Percentiles rank a stretch among this genome's conserved stretches.
Evolutionary conservation across 2,113 vertebrate species (phyloP).

Genomic region (Dipodomys ordii): DNA sequence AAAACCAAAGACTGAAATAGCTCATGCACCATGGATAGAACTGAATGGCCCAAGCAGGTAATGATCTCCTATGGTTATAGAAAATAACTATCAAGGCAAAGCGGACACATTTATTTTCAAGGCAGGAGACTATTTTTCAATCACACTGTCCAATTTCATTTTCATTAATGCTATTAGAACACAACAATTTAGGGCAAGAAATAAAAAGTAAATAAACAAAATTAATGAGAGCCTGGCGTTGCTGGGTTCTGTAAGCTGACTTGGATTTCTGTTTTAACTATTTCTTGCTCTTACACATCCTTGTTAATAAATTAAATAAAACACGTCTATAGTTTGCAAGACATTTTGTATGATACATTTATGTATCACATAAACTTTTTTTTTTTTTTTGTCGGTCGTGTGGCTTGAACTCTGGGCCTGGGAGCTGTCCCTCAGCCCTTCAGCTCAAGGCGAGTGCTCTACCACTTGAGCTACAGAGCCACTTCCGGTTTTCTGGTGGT

Average conservation of each 20-base stretch:
- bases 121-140: slow-evolving; percentile 82
- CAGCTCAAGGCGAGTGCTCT: no score
- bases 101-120: slow-evolving; percentile 84
- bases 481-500: no score
- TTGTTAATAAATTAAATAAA: slow-evolving; percentile 43
- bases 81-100: slow-evolving; percentile 79
- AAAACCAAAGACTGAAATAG: slow-evolving; percentile 73
- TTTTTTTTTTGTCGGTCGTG: no score
- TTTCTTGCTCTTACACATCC: background rate
- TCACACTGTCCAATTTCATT: slow-evolving; percentile 82
- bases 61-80: slow-evolving; percentile 74
- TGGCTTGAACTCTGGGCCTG: no score
- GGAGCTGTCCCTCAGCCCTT: no score
- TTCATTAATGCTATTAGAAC: slow-evolving; percentile 84
- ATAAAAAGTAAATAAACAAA: slow-evolving; percentile 78
- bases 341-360: slow-evolving; percentile 7
- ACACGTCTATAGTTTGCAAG: background rate
- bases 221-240: slow-evolving; percentile 61
- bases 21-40: slow-evolving; percentile 65
- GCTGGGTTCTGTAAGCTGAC: background rate
- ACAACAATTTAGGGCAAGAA: slow-evolving; percentile 75
- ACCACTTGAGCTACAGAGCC: no score
- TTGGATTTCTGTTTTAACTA: slow-evolving; percentile 25
- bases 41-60: slow-evolving; percentile 72
- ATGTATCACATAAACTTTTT: background rate